These are phyloP conservation scores for Drosophila infuscata DNA, from an alignment of 2,888 invertebrate species.

Conservation along the genomic window DNA sequence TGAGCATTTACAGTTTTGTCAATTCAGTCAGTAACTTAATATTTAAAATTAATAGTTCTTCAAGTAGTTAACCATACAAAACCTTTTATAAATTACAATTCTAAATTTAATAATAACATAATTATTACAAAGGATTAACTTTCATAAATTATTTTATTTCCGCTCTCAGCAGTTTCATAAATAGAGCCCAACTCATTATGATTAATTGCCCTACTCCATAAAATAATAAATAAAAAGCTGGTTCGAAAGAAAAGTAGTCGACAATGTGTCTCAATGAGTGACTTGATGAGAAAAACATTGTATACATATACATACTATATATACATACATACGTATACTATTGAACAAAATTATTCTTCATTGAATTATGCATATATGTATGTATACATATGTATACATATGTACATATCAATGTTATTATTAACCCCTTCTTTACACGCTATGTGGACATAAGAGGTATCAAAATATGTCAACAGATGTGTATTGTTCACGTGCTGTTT, in stretches of 20 bases:
- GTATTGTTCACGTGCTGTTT: slow-evolving; percentile 26
- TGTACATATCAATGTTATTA: not conserved
- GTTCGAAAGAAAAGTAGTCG: not conserved
- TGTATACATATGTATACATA: not conserved
- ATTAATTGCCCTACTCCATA: not conserved
- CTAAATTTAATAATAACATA: not conserved
- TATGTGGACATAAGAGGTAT: not conserved
- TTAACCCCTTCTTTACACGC: not conserved
- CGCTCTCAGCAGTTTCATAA: too few species aligned
- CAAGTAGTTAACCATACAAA: not conserved
- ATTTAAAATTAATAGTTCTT: not conserved
- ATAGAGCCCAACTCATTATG: too few species aligned
- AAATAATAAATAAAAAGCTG: not conserved
- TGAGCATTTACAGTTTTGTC: not conserved
- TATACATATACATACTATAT: not conserved
- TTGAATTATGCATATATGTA: not conserved
- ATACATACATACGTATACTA: too few species aligned
- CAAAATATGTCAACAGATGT: slow-evolving; percentile 3
- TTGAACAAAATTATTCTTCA: not conserved
- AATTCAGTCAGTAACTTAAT: not conserved
- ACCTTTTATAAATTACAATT: not conserved
- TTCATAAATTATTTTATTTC: not conserved
- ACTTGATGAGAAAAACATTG: not conserved
- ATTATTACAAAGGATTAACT: not conserved
- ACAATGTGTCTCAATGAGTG: not conserved